phyloP scores from a whole-genome alignment of 2,113 vertebrate species.

The Pleuronectes platessa region DNA sequence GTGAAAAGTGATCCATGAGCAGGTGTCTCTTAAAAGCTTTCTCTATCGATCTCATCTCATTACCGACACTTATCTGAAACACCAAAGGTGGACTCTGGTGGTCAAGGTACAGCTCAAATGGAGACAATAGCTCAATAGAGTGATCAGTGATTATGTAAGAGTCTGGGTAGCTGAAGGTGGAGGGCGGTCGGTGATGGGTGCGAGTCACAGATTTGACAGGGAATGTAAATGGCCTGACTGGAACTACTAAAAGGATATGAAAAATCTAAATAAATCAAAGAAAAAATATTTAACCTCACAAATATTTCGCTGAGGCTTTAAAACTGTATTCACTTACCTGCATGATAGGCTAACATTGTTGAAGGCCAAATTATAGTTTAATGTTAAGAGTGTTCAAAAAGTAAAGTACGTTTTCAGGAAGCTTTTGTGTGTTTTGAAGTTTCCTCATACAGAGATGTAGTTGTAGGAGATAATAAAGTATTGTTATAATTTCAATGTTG shows the following conservation, averaged over 20 bases:
- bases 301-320: too few relatives aligned
- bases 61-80: slow-evolving; percentile 56
- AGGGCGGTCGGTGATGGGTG: background rate
- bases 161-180: slow-evolving; percentile 34
- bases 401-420: too few relatives aligned
- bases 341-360: background rate
- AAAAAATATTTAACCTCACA: too few relatives aligned
- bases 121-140: slow-evolving; percentile 69
- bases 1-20: slow-evolving; percentile 51
- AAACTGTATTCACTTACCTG: background rate
- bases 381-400: background rate
- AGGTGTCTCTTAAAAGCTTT: slow-evolving; percentile 54
- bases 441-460: background rate
- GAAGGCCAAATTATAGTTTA: background rate
- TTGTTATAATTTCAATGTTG: background rate
- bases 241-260: too few relatives aligned
- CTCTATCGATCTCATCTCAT: slow-evolving; percentile 73
- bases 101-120: slow-evolving; percentile 57
- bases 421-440: background rate
- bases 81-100: slow-evolving; percentile 38
- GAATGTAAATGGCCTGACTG: slow-evolving; percentile 3
- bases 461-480: background rate
- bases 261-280: background rate
- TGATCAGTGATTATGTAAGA: slow-evolving; percentile 57
- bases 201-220: background rate